phyloP scores from a whole-genome alignment of 1,140 invertebrate species.

The Drosophila grimshawi region DNA sequence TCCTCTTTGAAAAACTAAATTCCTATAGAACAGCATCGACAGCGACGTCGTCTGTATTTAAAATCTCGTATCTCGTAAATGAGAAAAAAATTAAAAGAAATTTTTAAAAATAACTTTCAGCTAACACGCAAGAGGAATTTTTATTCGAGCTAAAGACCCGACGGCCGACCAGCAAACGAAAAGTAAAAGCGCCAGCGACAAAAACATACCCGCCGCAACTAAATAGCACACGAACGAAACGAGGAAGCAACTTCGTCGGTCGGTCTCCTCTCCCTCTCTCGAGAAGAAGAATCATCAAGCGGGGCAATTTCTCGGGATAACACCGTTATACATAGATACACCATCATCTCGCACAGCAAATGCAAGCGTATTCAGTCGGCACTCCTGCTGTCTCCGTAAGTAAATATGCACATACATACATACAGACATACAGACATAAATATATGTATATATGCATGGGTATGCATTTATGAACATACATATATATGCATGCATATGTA shows the following conservation, averaged over 20 bases:
- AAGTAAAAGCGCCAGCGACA: slow-evolving; percentile 65
- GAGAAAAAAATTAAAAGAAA: slow-evolving; percentile 76
- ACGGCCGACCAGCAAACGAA: slow-evolving; percentile 39
- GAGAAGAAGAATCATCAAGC: slow-evolving; percentile 13
- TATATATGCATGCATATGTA: not conserved
- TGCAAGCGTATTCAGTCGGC: not conserved
- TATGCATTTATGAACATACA: slow-evolving; percentile 2
- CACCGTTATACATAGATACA: slow-evolving; percentile 7
- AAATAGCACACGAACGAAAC: slow-evolving; percentile 34
- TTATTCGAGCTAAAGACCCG: slow-evolving; percentile 76
- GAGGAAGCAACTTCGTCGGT: slow-evolving; percentile 43
- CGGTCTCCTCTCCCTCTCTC: not conserved
- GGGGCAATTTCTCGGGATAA: slow-evolving; percentile 40
- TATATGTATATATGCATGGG: not conserved
- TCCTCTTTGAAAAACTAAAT: slow-evolving; percentile 35
- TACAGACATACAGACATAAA: not conserved
- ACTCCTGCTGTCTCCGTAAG: not conserved
- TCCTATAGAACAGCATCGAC: slow-evolving; percentile 43
- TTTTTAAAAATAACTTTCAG: slow-evolving; percentile 84
- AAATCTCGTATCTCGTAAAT: slow-evolving; percentile 69
- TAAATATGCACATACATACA: not conserved
- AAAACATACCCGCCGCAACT: slow-evolving; percentile 35
- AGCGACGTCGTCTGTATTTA: slow-evolving; percentile 55
- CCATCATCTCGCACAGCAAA: not conserved
- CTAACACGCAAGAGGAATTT: slow-evolving; percentile 84